These are phyloP conservation scores for Cantharis rufa DNA, from an alignment of 2,888 invertebrate species.

Conservation along the genomic window DNA sequence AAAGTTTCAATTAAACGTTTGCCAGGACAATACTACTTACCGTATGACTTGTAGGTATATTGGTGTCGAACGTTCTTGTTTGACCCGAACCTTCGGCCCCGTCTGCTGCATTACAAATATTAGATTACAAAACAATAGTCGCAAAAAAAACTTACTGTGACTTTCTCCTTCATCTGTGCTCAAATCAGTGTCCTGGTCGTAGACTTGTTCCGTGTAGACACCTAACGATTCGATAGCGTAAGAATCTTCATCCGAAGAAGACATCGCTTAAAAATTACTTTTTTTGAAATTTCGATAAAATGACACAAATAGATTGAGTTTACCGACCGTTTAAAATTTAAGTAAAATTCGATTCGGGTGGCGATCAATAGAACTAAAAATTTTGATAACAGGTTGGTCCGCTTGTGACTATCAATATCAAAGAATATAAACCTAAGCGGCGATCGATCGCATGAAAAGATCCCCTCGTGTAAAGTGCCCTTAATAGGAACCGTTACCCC, in stretches of 20 bases:
- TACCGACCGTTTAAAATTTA: not conserved
- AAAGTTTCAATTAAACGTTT: constrained; percentile 8
- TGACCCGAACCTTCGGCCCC: not conserved
- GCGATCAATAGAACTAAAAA: not conserved
- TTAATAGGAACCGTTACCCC: too few relatives aligned
- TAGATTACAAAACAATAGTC: not conserved
- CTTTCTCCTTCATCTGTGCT: not conserved
- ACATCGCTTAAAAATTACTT: not conserved
- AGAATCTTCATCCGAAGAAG: not conserved
- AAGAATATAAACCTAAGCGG: too few relatives aligned
- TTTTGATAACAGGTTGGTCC: not conserved
- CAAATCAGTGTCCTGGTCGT: not conserved
- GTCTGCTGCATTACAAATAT: not conserved
- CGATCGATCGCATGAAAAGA: too few relatives aligned
- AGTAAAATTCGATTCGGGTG: not conserved
- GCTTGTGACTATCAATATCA: too few relatives aligned
- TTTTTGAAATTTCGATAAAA: not conserved
- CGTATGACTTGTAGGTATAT: constrained; percentile 51
- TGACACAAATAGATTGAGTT: not conserved
- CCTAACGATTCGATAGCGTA: not conserved
- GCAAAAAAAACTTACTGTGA: not conserved
- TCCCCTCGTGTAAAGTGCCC: too few relatives aligned
- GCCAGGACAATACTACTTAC: constrained; percentile 36
- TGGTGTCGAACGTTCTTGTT: constrained; percentile 48
- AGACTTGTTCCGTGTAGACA: not conserved